Percentiles rank a stretch among this genome's conserved stretches.
These are phyloP conservation scores for Neodontobutis hainanensis DNA, from an alignment of 2,113 vertebrate species.

Conservation along the genomic window DNA sequence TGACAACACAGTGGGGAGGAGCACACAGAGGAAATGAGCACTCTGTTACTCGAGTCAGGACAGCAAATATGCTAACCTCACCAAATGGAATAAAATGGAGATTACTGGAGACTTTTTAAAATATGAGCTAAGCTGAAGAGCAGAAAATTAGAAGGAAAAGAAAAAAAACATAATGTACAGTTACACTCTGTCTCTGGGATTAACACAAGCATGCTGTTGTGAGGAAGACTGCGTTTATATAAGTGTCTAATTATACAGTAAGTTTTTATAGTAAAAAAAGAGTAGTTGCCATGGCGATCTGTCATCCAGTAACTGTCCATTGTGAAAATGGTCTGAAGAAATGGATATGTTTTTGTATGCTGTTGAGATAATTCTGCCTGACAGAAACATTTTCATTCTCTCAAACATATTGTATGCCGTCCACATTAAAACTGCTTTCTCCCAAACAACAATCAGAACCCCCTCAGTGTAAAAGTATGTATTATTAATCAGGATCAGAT, in stretches of 20 bases:
- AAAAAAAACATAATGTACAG: not conserved
- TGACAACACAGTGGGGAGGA: conserved; percentile 12
- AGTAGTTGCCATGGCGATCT: conserved; percentile 1
- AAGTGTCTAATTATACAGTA: not conserved
- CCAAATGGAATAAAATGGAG: conserved; percentile 51
- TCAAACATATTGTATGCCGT: too few relatives aligned
- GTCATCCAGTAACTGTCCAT: not conserved
- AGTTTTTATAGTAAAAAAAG: not conserved
- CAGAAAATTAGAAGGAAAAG: conserved; percentile 48
- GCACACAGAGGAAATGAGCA: conserved; percentile 27
- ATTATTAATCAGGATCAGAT: too few relatives aligned
- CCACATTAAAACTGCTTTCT: not conserved
- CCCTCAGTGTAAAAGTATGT: not conserved
- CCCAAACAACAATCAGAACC: not conserved
- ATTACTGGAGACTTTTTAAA: conserved; percentile 45
- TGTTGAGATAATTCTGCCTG: not conserved
- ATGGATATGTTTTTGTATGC: not conserved
- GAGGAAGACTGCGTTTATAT: conserved; percentile 6
- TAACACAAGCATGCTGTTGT: not conserved
- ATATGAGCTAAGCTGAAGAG: conserved; percentile 28
- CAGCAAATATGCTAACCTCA: conserved; percentile 49
- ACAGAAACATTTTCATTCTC: too few relatives aligned
- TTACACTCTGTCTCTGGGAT: not conserved
- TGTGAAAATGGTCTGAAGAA: conserved; percentile 1
- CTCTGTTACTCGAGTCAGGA: conserved; percentile 32